Evolutionary conservation across 1,140 invertebrate genomes (phyloP), one percentile per base, ranked within the genome.

Genomic region (Semibalanus balanoides): DNA sequence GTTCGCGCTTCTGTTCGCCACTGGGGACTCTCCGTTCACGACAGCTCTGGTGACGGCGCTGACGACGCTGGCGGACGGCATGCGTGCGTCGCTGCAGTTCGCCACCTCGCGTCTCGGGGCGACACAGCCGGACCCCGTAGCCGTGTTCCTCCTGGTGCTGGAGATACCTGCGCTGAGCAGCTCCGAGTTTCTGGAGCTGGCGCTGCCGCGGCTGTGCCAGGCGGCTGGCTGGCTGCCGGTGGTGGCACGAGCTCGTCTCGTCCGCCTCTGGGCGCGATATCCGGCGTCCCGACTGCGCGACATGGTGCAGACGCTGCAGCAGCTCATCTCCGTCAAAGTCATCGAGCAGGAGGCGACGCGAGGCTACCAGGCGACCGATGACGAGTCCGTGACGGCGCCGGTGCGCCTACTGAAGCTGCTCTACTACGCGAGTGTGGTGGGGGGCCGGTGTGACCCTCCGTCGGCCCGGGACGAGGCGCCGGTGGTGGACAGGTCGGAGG

Each of bases 351-450:
- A 88, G 69, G 93, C 92, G 83, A 87, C 89, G 5, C 84, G 88
- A 51, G 89, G 90, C 77, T 93, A 90, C 82, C 88, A 88, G 72
- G 88, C 95, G 71, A 93, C 96, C 83, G 93, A 96, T 82, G 92
- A 93, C 30, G 76, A 79, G 73, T 75, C 74, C 31, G 78, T 80
- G 43, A 80, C 78, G n/a, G 78, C 81, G 43, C 81, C 82, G 25
- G 81, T 84, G 9, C 81, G 81, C 78, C 82, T 86, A 31, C 84
- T 87, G 82, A 85, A 92, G 88, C 91, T 96, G 83, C 83, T 96
- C 0, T 97, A 93, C 82, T 96, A 95, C 85, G 94, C 94, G 30
- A 95, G 90, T 83, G 90, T 96, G 80, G 81, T 95, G 77, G 93
- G 92, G 0, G 94, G 94, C 35, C 69, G 77, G 30, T 35, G 76